These are phyloP conservation scores for Hirtodrosophila histrioides DNA, from an alignment of 2,888 invertebrate species.

Conservation along the genomic window DNA sequence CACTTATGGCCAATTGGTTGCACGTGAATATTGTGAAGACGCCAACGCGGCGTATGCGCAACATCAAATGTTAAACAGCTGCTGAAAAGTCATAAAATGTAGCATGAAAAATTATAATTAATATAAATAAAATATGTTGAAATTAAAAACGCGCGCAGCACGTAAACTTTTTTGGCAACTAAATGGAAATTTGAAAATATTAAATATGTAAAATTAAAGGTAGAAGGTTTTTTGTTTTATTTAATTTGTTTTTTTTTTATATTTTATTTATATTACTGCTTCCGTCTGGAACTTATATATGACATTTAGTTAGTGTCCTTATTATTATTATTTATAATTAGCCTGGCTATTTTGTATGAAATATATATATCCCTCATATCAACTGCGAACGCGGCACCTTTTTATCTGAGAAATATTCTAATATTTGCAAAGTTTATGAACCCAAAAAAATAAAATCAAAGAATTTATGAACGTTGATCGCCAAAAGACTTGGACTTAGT, in stretches of 20 bases:
- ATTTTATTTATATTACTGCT: too few species aligned
- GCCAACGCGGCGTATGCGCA: slow-evolving; percentile 46
- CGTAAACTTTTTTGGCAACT: slow-evolving; percentile 2
- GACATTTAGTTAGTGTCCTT: too few species aligned
- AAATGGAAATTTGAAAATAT: not conserved
- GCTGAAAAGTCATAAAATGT: slow-evolving; percentile 48
- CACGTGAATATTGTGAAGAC: slow-evolving; percentile 43
- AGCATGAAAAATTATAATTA: slow-evolving; percentile 35
- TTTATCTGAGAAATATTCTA: slow-evolving; percentile 41
- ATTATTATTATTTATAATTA: too few species aligned
- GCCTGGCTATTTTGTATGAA: too few species aligned
- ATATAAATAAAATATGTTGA: slow-evolving; percentile 42
- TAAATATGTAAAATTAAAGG: not conserved
- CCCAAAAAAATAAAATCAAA: slow-evolving; percentile 55
- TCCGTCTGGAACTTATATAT: too few species aligned
- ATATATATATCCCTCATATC: too few species aligned
- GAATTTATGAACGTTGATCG: slow-evolving; percentile 58
- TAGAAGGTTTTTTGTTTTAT: too few species aligned
- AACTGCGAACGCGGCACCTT: not conserved
- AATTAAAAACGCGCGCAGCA: slow-evolving; percentile 13
- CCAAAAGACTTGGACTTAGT: slow-evolving; percentile 46
- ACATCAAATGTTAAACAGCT: slow-evolving; percentile 59
- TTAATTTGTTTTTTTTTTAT: too few species aligned
- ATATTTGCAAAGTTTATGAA: slow-evolving; percentile 47
- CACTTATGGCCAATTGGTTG: slow-evolving; percentile 33